Percentiles rank a stretch among this genome's conserved stretches.
phyloP scores from a whole-genome alignment of 2,113 vertebrate genomes.

The Toxotes jaculatrix region DNA sequence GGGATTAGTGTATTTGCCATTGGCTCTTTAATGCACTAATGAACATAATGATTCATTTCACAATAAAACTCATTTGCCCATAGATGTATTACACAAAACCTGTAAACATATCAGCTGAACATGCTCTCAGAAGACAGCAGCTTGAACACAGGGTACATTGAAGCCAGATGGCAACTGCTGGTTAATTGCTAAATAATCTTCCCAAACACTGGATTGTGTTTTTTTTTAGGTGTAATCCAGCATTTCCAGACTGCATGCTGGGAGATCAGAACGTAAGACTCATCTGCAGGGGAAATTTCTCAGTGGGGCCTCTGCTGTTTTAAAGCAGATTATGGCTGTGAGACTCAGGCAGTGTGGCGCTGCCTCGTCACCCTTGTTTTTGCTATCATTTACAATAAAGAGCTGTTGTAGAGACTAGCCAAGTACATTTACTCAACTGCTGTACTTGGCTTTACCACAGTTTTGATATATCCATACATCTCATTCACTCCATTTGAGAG shows the following conservation, averaged over 20 bases:
- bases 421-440: background rate
- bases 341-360: conserved; percentile 11
- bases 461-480: background rate
- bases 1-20: background rate
- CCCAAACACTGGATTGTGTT: conserved; percentile 54
- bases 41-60: background rate
- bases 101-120: conserved; percentile 24
- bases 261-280: conserved; percentile 53
- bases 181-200: conserved; percentile 65
- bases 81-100: conserved; percentile 11
- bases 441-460: too few species aligned
- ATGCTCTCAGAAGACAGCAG: conserved; percentile 17
- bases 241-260: conserved; percentile 48
- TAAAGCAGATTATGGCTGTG: conserved; percentile 51
- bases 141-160: conserved; percentile 5
- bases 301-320: conserved; percentile 26
- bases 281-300: conserved; percentile 37
- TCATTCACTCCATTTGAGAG: too few species aligned
- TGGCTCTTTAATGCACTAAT: conserved; percentile 18
- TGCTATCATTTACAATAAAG: conserved; percentile 4
- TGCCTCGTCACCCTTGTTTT: background rate
- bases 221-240: conserved; percentile 44
- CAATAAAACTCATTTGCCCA: conserved; percentile 8
- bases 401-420: background rate
- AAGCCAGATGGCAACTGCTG: conserved; percentile 57